phyloP scores from a whole-genome alignment of 2,888 invertebrate species.

The Drosophila longiperda region DNA sequence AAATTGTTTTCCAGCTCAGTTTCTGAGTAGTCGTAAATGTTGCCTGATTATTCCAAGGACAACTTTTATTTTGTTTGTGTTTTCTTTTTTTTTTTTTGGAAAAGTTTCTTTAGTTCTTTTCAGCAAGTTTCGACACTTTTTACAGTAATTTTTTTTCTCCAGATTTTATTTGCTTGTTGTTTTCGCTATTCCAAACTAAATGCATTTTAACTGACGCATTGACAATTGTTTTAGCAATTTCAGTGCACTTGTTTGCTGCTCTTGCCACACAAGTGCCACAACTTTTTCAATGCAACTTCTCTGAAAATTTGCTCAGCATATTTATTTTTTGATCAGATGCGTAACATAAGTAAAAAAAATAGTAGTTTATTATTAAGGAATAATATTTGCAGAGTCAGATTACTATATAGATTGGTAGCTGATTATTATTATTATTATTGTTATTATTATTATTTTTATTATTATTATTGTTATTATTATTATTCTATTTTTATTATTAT shows the following conservation, averaged over 20 bases:
- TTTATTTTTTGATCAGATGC: neutral
- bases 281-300: conserved; percentile 28
- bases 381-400: too few species aligned
- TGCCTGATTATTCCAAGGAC: conserved; percentile 41
- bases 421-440: neutral
- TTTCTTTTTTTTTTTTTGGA: neutral
- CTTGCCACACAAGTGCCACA: conserved; percentile 29
- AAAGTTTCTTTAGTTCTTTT: conserved; percentile 10
- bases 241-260: conserved; percentile 39
- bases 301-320: conserved; percentile 12
- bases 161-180: conserved; percentile 18
- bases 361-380: neutral
- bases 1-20: neutral
- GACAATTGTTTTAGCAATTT: conserved; percentile 77
- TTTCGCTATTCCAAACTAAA: conserved; percentile 45
- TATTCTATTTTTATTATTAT: too few species aligned
- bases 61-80: conserved; percentile 12
- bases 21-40: conserved; percentile 20
- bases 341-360: neutral
- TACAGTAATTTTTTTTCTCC: neutral
- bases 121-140: conserved; percentile 35
- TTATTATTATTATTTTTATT: too few species aligned
- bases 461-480: too few species aligned
- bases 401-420: neutral
- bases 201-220: conserved; percentile 76